Base-by-base conservation (phyloP, 2,113 vertebrate genomes). In the Zeus faber region DNA sequence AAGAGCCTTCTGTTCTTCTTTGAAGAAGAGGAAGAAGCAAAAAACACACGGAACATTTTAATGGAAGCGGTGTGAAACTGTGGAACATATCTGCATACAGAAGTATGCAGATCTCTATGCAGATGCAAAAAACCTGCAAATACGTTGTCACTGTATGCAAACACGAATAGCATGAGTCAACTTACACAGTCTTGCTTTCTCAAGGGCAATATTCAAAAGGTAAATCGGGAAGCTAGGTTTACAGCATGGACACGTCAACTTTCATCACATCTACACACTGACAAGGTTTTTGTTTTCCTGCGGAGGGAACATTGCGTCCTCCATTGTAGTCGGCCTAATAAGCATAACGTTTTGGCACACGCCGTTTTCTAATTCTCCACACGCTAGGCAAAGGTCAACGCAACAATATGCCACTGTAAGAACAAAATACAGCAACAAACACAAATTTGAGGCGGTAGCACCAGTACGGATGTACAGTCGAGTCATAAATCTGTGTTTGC, bases 321-420 rank as follows among this genome's bases (percentile, higher is more conserved):
- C 25, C 14, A 44, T 65, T 56, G 61, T 48, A 5, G 16, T 1
- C 22, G 23, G 31, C 3, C 41, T 70, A 21, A 31, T 58, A 49
- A 65, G 65, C 62, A 68, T 50, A 66, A 49, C 4, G 2, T n/a
- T 35, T 50, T 58, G 52, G 49, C 46, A 59, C 49, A 48, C 40
- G 62, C 59, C 67, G 31, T 6, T 0, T 58, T 59, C 33, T 46
- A 57, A 72, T 66, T 61, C 22, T 6, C 29, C 24, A 24, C n/a
- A 37, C 55, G 49, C 25, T 50, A 17, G 56, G 59, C 41, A n/a
- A 76, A 76, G 81, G 67, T 74, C 70, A 65, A 4, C 2, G 46
- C 58, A 58, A 46, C 37, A n/a, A n/a, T n/a, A n/a, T n/a, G n/a
- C n/a, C 27, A 49, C 10, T 66, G 54, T 29, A 18, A 23, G n/a